A percentile compares a stretch with the other conserved stretches of the same genome.
These are phyloP conservation scores for Meleagris gallopavo DNA, from an alignment of 2,113 vertebrate genomes.

Conservation along the genomic window DNA sequence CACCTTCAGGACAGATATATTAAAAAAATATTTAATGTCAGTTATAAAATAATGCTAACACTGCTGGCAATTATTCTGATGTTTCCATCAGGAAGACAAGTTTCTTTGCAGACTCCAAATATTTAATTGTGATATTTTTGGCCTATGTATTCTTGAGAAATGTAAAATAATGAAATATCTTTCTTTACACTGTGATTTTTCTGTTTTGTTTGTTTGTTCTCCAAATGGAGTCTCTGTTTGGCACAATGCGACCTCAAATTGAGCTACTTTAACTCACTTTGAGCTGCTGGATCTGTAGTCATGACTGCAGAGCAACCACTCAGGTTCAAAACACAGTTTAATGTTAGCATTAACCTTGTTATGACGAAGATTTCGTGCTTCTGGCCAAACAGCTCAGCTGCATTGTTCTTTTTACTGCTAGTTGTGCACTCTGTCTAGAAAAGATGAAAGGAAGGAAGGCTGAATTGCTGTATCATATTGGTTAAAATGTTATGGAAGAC, in stretches of 20 bases:
- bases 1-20: neutral
- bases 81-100: neutral
- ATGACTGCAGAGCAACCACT: neutral
- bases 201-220: neutral
- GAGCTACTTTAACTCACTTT: neutral
- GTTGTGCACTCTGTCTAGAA: neutral
- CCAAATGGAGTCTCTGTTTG: neutral
- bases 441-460: neutral
- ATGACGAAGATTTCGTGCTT: neutral
- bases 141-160: neutral
- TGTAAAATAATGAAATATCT: neutral
- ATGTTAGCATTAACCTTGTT: neutral
- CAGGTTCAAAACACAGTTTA: neutral
- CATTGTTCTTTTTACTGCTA: neutral
- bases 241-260: neutral
- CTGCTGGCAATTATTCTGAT: neutral
- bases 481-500: neutral
- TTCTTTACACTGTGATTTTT: neutral
- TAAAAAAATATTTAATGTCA: neutral
- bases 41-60: neutral
- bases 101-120: neutral
- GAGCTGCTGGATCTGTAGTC: neutral
- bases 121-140: neutral
- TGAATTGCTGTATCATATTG: neutral
- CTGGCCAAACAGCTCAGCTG: neutral